phyloP scores from a whole-genome alignment of 2,888 invertebrate species.

The Ashinkailepas kermadecensis region DNA sequence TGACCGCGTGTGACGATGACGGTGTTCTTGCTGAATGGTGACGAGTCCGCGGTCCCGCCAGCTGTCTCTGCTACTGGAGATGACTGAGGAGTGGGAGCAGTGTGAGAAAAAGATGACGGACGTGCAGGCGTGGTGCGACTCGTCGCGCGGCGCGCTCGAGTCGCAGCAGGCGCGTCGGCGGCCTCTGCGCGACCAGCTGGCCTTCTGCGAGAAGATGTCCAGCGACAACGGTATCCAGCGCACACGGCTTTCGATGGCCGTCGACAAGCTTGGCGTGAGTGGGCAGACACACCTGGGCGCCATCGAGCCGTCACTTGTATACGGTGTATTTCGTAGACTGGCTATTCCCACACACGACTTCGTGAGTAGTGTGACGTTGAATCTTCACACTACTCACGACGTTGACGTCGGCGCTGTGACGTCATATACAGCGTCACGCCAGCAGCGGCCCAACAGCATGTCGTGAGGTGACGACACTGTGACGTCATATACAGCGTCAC shows the following conservation, averaged over 20 bases:
- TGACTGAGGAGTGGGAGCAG: constrained; percentile 91
- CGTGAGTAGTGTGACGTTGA: no score
- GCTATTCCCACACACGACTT: no score
- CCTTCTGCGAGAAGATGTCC: constrained; percentile 72
- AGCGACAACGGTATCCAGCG: constrained; percentile 82
- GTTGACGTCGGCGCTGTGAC: no score
- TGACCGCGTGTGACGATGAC: no score
- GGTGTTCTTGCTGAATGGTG: no score
- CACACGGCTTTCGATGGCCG: constrained; percentile 77
- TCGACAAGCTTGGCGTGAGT: constrained; percentile 61
- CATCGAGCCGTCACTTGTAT: no score
- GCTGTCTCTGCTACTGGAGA: constrained; percentile 63
- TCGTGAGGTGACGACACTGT: no score
- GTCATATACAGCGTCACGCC: no score
- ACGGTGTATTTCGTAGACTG: no score
- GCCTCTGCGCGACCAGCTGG: constrained; percentile 77
- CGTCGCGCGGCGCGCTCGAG: constrained; percentile 66
- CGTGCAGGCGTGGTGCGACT: constrained; percentile 80
- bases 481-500: no score
- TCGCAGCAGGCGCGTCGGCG: constrained; percentile 76
- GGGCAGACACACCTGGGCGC: constrained; percentile 52
- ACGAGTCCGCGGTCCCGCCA: background rate
- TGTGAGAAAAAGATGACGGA: constrained; percentile 90
- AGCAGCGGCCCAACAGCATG: no score
- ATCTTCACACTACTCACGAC: no score